These are phyloP conservation scores for Bradypodion ventrale DNA, from an alignment of 2,797 vertebrate species.

Conservation along the genomic window DNA sequence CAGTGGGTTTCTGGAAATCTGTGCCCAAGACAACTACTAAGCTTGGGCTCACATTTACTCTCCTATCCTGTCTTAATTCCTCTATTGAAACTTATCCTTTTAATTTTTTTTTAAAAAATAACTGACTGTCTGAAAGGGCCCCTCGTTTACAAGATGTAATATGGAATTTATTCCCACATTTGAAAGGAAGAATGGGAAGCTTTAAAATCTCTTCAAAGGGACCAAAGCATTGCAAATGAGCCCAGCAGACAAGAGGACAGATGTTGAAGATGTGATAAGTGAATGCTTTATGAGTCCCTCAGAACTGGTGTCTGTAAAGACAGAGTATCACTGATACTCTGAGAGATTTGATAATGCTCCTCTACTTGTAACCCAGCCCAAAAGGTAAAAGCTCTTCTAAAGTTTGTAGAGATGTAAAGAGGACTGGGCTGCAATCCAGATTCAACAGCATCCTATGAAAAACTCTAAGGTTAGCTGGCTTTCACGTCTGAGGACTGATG, in stretches of 20 bases:
- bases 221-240: constrained; percentile 58
- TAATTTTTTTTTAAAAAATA: not conserved
- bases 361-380: constrained; percentile 15
- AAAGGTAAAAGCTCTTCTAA: not conserved
- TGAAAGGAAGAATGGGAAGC: constrained; percentile 70
- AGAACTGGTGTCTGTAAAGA: constrained; percentile 51
- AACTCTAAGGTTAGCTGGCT: not conserved
- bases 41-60: constrained; percentile 62
- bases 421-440: not conserved
- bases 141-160: constrained; percentile 63
- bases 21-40: constrained; percentile 67
- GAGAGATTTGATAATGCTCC: constrained; percentile 43
- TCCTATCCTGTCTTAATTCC: constrained; percentile 62
- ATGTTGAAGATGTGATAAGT: constrained; percentile 55
- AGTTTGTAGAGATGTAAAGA: not conserved
- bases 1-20: constrained; percentile 65
- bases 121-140: constrained; percentile 63
- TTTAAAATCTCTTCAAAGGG: constrained; percentile 68
- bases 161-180: constrained; percentile 66
- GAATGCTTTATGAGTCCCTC: constrained; percentile 52
- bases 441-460: not conserved
- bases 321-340: constrained; percentile 49
- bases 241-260: constrained; percentile 57
- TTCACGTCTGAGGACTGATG: no score
- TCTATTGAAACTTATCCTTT: constrained; percentile 62